These are phyloP conservation scores for Sebastiscus albofasciatus DNA, from an alignment of 2,797 vertebrate species.

Conservation along the genomic window DNA sequence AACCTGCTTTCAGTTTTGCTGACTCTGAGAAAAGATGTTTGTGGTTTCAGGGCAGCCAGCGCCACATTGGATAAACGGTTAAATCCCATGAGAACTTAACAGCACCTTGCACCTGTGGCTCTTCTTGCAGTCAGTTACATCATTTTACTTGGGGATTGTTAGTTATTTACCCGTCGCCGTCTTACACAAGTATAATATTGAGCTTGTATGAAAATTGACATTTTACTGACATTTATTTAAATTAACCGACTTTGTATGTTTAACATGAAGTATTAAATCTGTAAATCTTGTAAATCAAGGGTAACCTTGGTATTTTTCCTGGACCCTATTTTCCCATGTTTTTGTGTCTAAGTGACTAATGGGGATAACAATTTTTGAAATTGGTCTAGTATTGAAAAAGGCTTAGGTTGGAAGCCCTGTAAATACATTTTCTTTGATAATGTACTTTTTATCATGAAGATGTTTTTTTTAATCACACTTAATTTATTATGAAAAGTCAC, in stretches of 20 bases:
- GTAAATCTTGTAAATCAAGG: not conserved
- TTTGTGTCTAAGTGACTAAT: too few relatives aligned
- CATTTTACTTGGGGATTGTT: conserved; percentile 46
- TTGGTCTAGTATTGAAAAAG: too few relatives aligned
- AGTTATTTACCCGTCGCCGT: not conserved
- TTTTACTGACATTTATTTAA: not conserved
- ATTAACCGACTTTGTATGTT: not conserved
- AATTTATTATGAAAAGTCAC: not conserved
- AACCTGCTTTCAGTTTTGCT: conserved; percentile 22
- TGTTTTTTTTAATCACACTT: not conserved
- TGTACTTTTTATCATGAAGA: not conserved
- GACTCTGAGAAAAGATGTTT: not conserved
- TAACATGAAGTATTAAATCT: not conserved
- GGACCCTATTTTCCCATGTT: not conserved
- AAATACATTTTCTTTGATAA: not conserved
- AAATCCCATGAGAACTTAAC: conserved; percentile 63
- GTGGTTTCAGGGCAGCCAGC: conserved; percentile 43
- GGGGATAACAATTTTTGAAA: too few relatives aligned
- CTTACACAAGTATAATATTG: not conserved
- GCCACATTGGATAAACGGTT: conserved; percentile 15
- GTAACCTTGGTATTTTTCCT: not conserved
- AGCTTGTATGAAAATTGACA: not conserved
- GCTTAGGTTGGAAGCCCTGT: not conserved
- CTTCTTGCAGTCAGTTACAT: conserved; percentile 63
- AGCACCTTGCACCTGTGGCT: conserved; percentile 64